A percentile compares a stretch with the other conserved stretches of the same genome.
phyloP scores from a whole-genome alignment of 1,140 invertebrate genomes.

The Metopolophium dirhodum region DNA sequence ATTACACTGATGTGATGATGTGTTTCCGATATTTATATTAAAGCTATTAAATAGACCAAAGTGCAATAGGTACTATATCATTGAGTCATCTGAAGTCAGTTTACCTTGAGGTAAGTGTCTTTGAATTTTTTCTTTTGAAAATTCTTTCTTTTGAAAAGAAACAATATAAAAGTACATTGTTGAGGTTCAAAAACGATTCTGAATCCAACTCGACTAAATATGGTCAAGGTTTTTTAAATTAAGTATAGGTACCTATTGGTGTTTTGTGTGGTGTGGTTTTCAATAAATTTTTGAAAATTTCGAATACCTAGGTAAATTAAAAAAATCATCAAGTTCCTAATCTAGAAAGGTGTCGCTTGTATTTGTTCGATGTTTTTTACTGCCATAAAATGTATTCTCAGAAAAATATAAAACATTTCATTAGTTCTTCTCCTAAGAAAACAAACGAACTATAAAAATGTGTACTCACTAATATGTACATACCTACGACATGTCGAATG shows the following conservation, averaged over 20 bases:
- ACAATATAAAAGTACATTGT: background rate
- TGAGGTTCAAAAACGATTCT: background rate
- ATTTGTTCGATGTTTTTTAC: no score
- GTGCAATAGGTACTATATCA: no score
- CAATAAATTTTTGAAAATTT: background rate
- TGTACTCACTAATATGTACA: background rate
- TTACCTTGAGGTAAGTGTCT: background rate
- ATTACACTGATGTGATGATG: background rate
- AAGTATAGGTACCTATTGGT: no score
- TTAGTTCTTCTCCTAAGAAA: background rate
- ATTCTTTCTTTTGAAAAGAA: no score
- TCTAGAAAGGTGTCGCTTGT: background rate
- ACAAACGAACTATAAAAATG: background rate
- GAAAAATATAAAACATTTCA: background rate
- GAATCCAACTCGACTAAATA: background rate
- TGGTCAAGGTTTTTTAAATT: background rate
- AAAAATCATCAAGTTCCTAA: background rate
- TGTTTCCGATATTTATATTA: background rate
- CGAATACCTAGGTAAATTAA: background rate
- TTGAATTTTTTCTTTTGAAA: no score
- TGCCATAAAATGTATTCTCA: no score
- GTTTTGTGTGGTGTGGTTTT: background rate
- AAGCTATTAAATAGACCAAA: background rate
- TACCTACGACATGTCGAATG: no score
- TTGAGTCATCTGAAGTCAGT: background rate